These are phyloP conservation scores for Cyclopterus lumpus DNA, from an alignment of 2,797 vertebrate species.

Conservation along the genomic window DNA sequence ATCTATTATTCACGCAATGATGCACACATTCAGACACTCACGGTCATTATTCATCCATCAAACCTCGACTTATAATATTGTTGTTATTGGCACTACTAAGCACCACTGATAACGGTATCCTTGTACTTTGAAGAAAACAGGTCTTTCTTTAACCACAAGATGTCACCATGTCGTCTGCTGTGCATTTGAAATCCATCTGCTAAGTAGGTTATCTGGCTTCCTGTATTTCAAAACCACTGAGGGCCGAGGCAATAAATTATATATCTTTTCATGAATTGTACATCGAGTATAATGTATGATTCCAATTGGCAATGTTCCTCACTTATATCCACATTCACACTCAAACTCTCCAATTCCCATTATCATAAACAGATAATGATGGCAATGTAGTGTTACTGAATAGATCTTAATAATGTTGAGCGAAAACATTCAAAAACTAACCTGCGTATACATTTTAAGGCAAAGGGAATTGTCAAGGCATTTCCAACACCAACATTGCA, in stretches of 20 bases:
- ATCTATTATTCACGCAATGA: slow-evolving; percentile 66
- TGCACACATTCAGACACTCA: slow-evolving; percentile 49
- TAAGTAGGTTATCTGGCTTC: slow-evolving; percentile 27
- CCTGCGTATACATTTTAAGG: slow-evolving; percentile 79
- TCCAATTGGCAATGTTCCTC: slow-evolving; percentile 54
- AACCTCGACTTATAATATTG: slow-evolving; percentile 14
- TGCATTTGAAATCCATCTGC: slow-evolving; percentile 23
- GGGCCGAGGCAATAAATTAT: slow-evolving; percentile 43
- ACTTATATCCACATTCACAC: slow-evolving; percentile 43
- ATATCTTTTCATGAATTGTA: slow-evolving; percentile 24
- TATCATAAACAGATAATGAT: slow-evolving; percentile 41
- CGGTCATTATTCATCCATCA: slow-evolving; percentile 41
- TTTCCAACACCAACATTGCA: slow-evolving; percentile 85
- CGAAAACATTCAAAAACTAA: slow-evolving; percentile 71
- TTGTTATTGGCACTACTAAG: slow-evolving; percentile 11
- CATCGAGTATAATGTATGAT: slow-evolving; percentile 33
- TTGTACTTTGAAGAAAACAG: slow-evolving; percentile 13
- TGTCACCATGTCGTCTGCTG: slow-evolving; percentile 53
- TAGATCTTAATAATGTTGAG: slow-evolving; percentile 40
- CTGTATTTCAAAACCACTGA: slow-evolving; percentile 16
- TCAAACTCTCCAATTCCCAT: slow-evolving; percentile 32
- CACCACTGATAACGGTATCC: slow-evolving; percentile 5
- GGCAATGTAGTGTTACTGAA: slow-evolving; percentile 58
- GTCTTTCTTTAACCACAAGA: slow-evolving; percentile 66
- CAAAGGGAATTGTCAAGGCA: slow-evolving; percentile 86